phyloP scores from a whole-genome alignment of 2,797 vertebrate species.

The Lepus oiostolus region DNA sequence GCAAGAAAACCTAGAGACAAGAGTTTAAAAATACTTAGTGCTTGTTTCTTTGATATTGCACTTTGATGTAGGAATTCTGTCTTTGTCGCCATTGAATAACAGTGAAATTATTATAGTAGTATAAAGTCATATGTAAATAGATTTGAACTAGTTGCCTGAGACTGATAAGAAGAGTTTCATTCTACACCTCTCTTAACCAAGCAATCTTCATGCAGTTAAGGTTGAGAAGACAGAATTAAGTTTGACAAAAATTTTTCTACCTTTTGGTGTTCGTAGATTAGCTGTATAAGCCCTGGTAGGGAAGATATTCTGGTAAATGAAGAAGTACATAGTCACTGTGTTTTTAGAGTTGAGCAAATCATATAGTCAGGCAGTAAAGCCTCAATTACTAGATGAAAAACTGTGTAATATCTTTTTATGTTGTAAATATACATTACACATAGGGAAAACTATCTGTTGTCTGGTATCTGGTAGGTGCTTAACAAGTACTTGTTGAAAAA shows the following conservation, averaged over 20 bases:
- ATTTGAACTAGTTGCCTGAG: conserved; percentile 45
- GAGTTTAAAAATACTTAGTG: conserved; percentile 25
- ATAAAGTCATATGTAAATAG: background rate
- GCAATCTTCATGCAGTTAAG: background rate
- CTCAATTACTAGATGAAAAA: conserved; percentile 13
- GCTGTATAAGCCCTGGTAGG: background rate
- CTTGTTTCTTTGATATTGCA: background rate
- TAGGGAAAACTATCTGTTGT: conserved; percentile 3
- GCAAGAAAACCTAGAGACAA: conserved; percentile 2
- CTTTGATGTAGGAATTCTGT: background rate
- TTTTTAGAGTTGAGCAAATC: background rate
- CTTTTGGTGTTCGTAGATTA: conserved; percentile 5
- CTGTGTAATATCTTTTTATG: background rate
- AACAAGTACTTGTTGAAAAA: conserved; percentile 34
- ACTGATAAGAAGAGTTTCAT: background rate
- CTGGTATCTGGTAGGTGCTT: background rate
- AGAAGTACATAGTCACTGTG: background rate
- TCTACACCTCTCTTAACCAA: background rate
- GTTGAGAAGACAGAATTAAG: conserved; percentile 11
- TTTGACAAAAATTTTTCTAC: background rate
- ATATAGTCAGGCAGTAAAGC: background rate
- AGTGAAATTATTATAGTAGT: background rate
- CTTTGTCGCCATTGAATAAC: background rate
- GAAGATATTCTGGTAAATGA: background rate
- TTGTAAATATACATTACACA: conserved; percentile 15